These are phyloP conservation scores for Alloscopus bannaensis DNA, from an alignment of 2,888 invertebrate genomes.

Conservation along the genomic window DNA sequence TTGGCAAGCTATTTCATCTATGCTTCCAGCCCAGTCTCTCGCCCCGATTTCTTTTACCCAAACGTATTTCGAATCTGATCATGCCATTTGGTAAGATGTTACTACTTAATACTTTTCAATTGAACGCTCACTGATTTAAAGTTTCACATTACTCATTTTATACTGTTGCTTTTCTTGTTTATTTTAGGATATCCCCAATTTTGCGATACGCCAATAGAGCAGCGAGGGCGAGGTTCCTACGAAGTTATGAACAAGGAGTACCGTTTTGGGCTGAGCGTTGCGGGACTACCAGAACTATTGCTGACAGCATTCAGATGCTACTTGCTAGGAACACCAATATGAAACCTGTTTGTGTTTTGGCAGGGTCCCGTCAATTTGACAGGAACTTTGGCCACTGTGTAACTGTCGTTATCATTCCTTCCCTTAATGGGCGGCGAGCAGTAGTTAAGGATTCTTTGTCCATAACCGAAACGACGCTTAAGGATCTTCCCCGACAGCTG, in stretches of 20 bases:
- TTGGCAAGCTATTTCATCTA: too few species aligned
- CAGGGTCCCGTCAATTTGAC: neutral
- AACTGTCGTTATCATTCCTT: neutral
- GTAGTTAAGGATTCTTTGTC: neutral
- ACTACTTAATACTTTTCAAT: too few species aligned
- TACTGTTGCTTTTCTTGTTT: too few species aligned
- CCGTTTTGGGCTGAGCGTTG: neutral
- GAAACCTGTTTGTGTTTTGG: neutral
- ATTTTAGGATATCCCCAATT: neutral
- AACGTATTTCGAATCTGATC: too few species aligned
- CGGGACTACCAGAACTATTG: neutral
- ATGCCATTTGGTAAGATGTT: too few species aligned
- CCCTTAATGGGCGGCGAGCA: neutral
- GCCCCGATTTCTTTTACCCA: too few species aligned
- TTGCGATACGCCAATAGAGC: neutral
- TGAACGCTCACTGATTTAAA: too few species aligned
- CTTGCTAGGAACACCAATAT: too few species aligned
- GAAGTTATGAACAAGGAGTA: neutral
- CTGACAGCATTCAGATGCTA: neutral
- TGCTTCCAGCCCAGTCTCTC: too few species aligned
- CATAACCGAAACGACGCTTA: neutral
- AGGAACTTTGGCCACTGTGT: neutral
- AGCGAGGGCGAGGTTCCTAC: neutral
- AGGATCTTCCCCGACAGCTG: neutral
- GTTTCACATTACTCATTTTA: too few species aligned